Evolutionary conservation across 30 jellyfish, hydroid and myxozoan genomes (phyloP).

Genomic region (Hydra vulgaris): DNA sequence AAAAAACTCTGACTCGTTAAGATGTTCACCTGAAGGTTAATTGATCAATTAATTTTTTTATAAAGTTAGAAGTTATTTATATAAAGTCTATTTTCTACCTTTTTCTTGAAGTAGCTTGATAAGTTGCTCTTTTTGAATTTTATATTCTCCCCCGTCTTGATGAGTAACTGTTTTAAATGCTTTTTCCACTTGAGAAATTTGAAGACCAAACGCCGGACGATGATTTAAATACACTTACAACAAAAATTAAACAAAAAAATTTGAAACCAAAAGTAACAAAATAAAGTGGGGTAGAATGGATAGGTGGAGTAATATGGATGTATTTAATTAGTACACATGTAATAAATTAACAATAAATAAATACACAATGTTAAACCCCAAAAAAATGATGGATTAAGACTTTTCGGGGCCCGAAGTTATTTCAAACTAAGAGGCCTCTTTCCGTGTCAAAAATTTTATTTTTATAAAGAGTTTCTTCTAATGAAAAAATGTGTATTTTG

Average conservation of each 20-base stretch:
- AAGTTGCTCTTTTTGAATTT: constrained; percentile 42
- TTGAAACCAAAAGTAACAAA: background rate
- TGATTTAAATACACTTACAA: constrained; percentile 70
- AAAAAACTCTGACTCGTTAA: constrained; percentile 58
- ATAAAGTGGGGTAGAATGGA: too few species aligned
- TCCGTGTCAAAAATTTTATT: too few species aligned
- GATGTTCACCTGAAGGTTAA: constrained; percentile 48
- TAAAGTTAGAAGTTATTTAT: background rate
- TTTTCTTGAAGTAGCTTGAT: constrained; percentile 58
- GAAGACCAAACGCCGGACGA: constrained; percentile 95
- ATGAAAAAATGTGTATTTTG: too few species aligned
- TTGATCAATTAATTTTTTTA: too few species aligned
- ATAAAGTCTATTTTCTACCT: constrained; percentile 30
- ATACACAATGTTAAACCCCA: too few species aligned
- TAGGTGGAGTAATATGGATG: too few species aligned
- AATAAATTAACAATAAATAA: too few species aligned
- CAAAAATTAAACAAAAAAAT: background rate
- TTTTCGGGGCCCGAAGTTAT: too few species aligned
- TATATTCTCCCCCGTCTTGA: constrained; percentile 27
- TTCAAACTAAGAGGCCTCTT: too few species aligned
- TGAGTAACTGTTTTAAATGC: constrained; percentile 64
- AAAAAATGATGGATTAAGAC: too few species aligned
- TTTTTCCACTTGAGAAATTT: constrained; percentile 41
- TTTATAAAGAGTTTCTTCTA: too few species aligned
- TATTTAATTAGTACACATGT: too few species aligned